Base-by-base conservation (phyloP, 2,797 vertebrate species). In the Pseudochromis fuscus region DNA sequence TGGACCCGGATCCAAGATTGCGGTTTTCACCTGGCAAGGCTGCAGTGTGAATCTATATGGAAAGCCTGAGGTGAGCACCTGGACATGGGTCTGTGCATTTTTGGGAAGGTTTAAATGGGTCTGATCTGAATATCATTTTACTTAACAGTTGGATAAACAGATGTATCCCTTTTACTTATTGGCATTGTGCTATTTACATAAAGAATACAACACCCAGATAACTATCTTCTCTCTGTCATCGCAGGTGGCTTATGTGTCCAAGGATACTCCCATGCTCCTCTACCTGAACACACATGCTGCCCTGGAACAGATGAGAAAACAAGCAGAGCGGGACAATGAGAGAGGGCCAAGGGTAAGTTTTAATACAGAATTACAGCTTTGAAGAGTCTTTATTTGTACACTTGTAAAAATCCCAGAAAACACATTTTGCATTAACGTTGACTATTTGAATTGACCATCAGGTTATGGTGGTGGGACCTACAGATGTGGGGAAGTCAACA, bases 1-100 rank as follows among this genome's bases (percentile, higher is more conserved):
- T 53, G 97, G 97, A 4, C 94, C 96, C 0, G 97, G 98, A 1
- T 95, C 97, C 48, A 98, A 98, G 86, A 97, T 97, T 18, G 97
- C 98, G 0, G 97, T 99, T 46, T 99, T 99, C 86, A 99, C 98
- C 16, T 99, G 98, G 98, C 98, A 99, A 33, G 96, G 98, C 72
- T 99, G 98, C 85, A 95, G 94, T 15, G 91, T 99, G 19, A 96
- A 95, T 65, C 94, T 99, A 31, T 95, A 94, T 2, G 98, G 98
- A 50, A 97, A 97, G 71, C 96, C 97, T 0, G 98, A 99, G 93
- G 97, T 97, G 55, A 86, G 86, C 35, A 76, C 8, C 2, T 11
- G 4, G 3, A 65, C 9, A 12, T 12, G 5, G 1, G 1, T 56
- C 4, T 16, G 25, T 53, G 12, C 33, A 28, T 27, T 16, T 53